Evolutionary conservation across 2,797 vertebrate genomes (phyloP).

Genomic region (Halcyon smyrnensis): DNA sequence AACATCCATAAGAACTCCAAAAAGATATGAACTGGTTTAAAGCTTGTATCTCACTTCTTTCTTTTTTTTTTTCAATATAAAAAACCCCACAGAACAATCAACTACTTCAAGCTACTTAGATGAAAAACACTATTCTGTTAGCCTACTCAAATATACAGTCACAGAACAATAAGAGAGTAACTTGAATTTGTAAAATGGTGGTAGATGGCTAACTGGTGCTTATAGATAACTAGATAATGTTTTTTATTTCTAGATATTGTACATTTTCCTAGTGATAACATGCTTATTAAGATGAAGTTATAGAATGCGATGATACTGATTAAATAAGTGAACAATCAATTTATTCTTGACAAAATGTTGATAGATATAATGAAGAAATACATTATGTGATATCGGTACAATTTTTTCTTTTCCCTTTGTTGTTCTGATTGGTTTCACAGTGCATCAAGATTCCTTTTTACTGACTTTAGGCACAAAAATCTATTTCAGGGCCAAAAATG

Average conservation of each 20-base stretch:
- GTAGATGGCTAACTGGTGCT: neutral
- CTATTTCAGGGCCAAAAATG: neutral
- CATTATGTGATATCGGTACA: neutral
- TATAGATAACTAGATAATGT: neutral
- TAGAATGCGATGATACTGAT: neutral
- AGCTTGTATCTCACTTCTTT: neutral
- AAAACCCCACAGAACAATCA: rapidly evolving
- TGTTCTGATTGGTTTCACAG: neutral
- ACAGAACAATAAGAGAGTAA: neutral
- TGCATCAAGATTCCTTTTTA: neutral
- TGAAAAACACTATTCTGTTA: neutral
- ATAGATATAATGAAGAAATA: neutral
- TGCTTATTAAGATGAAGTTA: neutral
- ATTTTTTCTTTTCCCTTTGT: neutral
- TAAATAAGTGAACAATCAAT: slow-evolving; percentile 4
- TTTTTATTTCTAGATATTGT: neutral
- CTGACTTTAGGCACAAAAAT: neutral
- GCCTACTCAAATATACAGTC: neutral
- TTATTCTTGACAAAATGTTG: neutral
- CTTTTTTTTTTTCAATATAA: neutral
- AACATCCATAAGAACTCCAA: neutral
- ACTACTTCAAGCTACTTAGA: neutral
- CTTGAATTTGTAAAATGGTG: neutral
- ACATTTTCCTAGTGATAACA: neutral
- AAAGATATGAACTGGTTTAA: neutral